Base-by-base conservation (phyloP, 2,797 vertebrate species). In the Eremophila alpestris region DNA sequence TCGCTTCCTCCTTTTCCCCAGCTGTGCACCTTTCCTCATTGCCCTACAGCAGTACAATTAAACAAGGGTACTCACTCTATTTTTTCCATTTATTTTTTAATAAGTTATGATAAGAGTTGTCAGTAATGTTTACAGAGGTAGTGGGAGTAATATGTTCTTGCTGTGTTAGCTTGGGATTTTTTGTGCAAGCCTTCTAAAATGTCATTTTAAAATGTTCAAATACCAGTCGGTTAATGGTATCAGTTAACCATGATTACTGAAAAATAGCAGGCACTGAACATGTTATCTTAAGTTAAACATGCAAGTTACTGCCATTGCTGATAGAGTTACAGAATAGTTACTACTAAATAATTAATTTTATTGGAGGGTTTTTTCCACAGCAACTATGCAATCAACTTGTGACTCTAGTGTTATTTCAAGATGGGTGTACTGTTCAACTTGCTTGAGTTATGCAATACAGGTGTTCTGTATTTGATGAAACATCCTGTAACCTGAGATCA, bases 371-470 rank as follows among this genome's bases (percentile, higher is more conserved):
- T 64, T 86, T 73, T 67, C 74, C 71, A 63, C 76, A 64, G 80
- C 77, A 82, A 51, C 76, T 63, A n/a, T 65, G 58, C 90, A 93
- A 96, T 97, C 96, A 95, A 90, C 29, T 83, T 84, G 32, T 83
- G 48, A 79, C 71, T 64, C 38, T 58, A 38, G 34, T 90, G 58
- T 87, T 95, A 56, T 92, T 94, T 92, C 91, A 92, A 59, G 75
- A 85, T 22, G 49, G 64, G 65, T 87, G 60, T 90, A 86, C 79
- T 43, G 70, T 87, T 88, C 84, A 75, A 6, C 70, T 85, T 49
- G 32, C 48, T 56, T 41, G 83, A 58, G 52, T 96, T 96, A 87
- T 45, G 85, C 93, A 97, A 94, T 43, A 62, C 45, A 78, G 36
- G 64, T 91, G 77, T 85, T 90, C 79, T 87, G 71, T 30, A 67